A percentile compares a stretch with the other conserved stretches of the same genome.
Evolutionary conservation across 1,140 invertebrate species (phyloP).

Genomic region (Hycleus phaleratus): DNA sequence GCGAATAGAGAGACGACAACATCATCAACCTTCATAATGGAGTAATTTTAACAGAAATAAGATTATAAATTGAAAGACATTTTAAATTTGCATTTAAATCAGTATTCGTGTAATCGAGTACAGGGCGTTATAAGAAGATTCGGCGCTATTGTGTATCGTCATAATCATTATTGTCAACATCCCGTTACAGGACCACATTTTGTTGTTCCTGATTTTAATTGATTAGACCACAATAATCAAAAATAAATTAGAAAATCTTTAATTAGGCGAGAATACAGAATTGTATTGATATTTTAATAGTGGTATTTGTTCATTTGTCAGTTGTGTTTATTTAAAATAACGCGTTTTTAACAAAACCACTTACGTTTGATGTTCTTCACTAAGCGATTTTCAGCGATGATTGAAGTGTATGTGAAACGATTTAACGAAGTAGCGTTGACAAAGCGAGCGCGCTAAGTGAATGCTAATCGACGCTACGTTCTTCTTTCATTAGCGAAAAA

Average conservation of each 20-base stretch:
- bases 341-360: slow-evolving; percentile 13
- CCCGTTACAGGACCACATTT: slow-evolving; percentile 5
- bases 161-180: background rate
- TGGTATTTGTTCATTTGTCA: slow-evolving; percentile 5
- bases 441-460: slow-evolving; percentile 10
- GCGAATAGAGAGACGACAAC: slow-evolving; percentile 17
- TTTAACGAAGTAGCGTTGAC: slow-evolving; percentile 15
- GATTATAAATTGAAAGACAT: slow-evolving; percentile 41
- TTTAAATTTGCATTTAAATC: slow-evolving; percentile 41
- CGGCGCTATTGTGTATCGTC: background rate
- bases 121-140: slow-evolving; percentile 16
- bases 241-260: background rate
- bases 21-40: slow-evolving; percentile 35
- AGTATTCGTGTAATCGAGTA: slow-evolving; percentile 37
- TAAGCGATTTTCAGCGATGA: slow-evolving; percentile 12
- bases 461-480: slow-evolving; percentile 12
- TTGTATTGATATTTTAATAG: slow-evolving; percentile 2
- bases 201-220: too few relatives aligned
- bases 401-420: slow-evolving; percentile 14
- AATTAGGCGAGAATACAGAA: too few relatives aligned
- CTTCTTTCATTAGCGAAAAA: slow-evolving; percentile 3
- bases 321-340: slow-evolving; percentile 6
- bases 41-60: slow-evolving; percentile 40
- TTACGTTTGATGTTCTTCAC: slow-evolving; percentile 14
- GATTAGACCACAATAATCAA: too few relatives aligned